Evolutionary conservation across 2,797 vertebrate species (phyloP).

Genomic region (Danio albolineatus): DNA sequence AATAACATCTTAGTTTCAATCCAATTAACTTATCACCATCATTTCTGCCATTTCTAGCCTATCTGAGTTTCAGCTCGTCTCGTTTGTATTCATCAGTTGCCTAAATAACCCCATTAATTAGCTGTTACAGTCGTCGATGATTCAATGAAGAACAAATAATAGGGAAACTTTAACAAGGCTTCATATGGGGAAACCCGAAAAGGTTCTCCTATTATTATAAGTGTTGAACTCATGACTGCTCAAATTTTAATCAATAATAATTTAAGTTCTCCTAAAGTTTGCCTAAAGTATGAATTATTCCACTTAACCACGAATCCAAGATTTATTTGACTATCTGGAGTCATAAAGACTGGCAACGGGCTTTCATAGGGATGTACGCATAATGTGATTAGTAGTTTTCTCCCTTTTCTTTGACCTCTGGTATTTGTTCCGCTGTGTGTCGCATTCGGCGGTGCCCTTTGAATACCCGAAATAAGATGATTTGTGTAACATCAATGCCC

Average conservation of each 20-base stretch:
- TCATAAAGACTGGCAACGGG: constrained; percentile 20
- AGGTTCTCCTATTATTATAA: too few relatives aligned
- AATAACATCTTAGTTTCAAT: constrained; percentile 27
- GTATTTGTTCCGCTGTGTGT: constrained; percentile 75
- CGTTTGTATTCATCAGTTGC: neutral
- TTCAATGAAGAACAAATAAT: too few relatives aligned
- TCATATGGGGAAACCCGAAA: too few relatives aligned
- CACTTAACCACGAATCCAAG: constrained; percentile 15
- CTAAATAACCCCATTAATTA: neutral
- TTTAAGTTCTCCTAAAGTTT: neutral
- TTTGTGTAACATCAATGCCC: constrained; percentile 82
- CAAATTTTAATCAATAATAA: neutral
- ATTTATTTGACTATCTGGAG: constrained; percentile 34
- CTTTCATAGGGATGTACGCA: constrained; percentile 29
- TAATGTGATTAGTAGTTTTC: constrained; percentile 52
- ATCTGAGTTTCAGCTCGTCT: constrained; percentile 13
- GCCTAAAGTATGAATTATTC: constrained; percentile 19
- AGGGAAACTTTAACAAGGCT: neutral
- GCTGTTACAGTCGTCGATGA: too few relatives aligned
- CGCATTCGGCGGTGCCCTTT: constrained; percentile 72
- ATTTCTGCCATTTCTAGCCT: neutral
- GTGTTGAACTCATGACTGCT: too few relatives aligned
- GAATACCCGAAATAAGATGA: constrained; percentile 79
- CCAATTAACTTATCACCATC: constrained; percentile 14
- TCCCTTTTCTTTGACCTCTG: constrained; percentile 54